These are phyloP conservation scores for Pongo pygmaeus DNA, from an alignment of 2,113 vertebrate species.

Conservation along the genomic window DNA sequence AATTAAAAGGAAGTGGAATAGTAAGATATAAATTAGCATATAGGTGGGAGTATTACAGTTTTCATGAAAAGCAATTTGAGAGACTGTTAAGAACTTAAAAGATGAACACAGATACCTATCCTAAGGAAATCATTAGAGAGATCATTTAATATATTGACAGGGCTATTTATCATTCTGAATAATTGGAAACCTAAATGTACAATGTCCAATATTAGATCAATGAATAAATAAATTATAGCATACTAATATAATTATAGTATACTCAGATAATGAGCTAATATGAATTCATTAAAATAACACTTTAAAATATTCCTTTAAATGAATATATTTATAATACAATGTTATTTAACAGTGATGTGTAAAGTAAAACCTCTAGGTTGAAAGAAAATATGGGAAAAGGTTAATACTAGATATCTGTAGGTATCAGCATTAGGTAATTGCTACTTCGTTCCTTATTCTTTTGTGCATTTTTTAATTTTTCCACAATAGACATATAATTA, in stretches of 20 bases:
- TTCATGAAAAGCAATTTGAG: slow-evolving; percentile 56
- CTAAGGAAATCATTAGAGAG: slow-evolving; percentile 47
- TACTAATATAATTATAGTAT: slow-evolving; percentile 37
- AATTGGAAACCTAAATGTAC: slow-evolving; percentile 48
- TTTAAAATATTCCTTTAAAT: slow-evolving; percentile 45
- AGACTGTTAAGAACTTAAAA: slow-evolving; percentile 56
- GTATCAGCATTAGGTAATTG: slow-evolving; percentile 31
- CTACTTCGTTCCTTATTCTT: slow-evolving; percentile 50
- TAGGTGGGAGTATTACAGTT: slow-evolving; percentile 32
- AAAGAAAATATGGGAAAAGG: slow-evolving; percentile 19
- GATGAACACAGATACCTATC: slow-evolving; percentile 23
- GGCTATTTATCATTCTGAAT: slow-evolving; percentile 51
- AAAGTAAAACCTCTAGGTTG: slow-evolving; percentile 33
- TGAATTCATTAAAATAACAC: slow-evolving; percentile 50
- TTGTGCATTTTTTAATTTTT: slow-evolving; percentile 25
- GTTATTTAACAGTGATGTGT: neutral
- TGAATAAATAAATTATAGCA: slow-evolving; percentile 39
- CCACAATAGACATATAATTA: neutral
- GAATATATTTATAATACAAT: slow-evolving; percentile 31
- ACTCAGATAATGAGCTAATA: slow-evolving; percentile 32
- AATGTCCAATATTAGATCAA: slow-evolving; percentile 37
- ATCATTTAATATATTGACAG: slow-evolving; percentile 24
- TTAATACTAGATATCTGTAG: slow-evolving; percentile 28
- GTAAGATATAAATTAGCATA: slow-evolving; percentile 46
- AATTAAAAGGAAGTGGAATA: slow-evolving; percentile 42